These are phyloP conservation scores for Rhaphigaster nebulosa DNA, from an alignment of 2,888 invertebrate genomes.

Conservation along the genomic window DNA sequence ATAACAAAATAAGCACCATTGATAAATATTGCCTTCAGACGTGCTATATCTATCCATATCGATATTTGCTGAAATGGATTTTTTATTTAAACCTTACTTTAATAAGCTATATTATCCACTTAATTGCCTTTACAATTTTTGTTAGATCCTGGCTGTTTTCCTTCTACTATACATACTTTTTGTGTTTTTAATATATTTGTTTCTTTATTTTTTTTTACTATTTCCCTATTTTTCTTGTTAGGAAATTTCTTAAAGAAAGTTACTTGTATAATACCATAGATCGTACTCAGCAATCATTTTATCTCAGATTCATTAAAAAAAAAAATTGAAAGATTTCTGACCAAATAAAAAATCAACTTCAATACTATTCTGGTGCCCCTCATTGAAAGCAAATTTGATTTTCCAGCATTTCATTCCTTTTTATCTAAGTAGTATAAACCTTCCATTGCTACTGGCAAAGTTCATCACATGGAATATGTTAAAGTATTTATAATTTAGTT, in stretches of 20 bases:
- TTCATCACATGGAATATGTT: too few relatives aligned
- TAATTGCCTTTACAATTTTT: conserved; percentile 5
- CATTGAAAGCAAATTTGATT: too few relatives aligned
- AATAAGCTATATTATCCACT: background rate
- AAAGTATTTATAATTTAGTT: too few relatives aligned
- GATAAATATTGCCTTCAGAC: background rate
- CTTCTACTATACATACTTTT: background rate
- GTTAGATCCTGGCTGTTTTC: background rate
- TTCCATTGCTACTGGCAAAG: too few relatives aligned
- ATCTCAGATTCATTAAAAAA: background rate
- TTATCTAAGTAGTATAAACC: too few relatives aligned
- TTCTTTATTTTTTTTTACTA: background rate
- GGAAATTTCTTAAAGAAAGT: background rate
- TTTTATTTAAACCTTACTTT: background rate
- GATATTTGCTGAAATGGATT: background rate
- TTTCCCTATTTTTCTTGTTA: background rate
- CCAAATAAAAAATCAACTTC: too few relatives aligned
- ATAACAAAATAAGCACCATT: background rate
- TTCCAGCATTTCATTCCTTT: too few relatives aligned
- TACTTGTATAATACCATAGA: background rate
- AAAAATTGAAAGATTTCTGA: background rate
- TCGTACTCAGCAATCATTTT: background rate
- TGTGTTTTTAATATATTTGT: background rate
- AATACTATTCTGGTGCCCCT: too few relatives aligned
- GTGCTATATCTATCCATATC: background rate